Conservation (phyloP, 2,888 invertebrate genomes). For the Sarcophaga subvicina region DNA sequence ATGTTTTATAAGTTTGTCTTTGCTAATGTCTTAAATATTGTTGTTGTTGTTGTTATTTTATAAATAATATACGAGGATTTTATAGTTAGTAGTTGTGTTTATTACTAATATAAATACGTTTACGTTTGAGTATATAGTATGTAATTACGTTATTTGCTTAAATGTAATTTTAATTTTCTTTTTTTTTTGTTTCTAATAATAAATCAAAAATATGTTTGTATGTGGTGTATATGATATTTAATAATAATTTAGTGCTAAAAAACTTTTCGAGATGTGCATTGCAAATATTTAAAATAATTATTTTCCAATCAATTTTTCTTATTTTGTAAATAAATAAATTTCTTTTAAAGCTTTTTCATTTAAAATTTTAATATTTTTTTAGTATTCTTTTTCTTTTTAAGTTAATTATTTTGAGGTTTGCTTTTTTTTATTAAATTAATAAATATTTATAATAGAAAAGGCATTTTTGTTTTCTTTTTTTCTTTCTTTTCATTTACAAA, state of each 20-base stretch:
- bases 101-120: constrained; percentile 26
- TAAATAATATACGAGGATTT: no score
- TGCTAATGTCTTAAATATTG: constrained; percentile 20
- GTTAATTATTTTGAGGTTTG: not conserved
- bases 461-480: constrained; percentile 37
- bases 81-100: not conserved
- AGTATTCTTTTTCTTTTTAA: constrained; percentile 21
- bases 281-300: constrained; percentile 34
- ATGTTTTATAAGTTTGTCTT: constrained; percentile 25
- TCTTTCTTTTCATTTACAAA: constrained; percentile 22
- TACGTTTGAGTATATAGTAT: constrained; percentile 1
- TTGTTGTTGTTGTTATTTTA: not conserved
- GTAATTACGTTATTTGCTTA: not conserved
- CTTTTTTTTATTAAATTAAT: constrained; percentile 39
- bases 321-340: constrained; percentile 40
- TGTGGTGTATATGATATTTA: constrained; percentile 22
- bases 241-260: constrained; percentile 58
- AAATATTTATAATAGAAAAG: constrained; percentile 61
- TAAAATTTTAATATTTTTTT: constrained; percentile 26
- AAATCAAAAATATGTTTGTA: constrained; percentile 18
- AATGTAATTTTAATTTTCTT: not conserved
- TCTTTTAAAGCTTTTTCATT: constrained; percentile 58
- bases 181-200: constrained; percentile 31
- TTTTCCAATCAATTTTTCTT: constrained; percentile 11
- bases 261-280: constrained; percentile 62